Percentiles rank a stretch among this genome's conserved stretches.
Evolutionary conservation across 1,140 invertebrate genomes (phyloP).

Genomic region (Condylostylus longicornis): DNA sequence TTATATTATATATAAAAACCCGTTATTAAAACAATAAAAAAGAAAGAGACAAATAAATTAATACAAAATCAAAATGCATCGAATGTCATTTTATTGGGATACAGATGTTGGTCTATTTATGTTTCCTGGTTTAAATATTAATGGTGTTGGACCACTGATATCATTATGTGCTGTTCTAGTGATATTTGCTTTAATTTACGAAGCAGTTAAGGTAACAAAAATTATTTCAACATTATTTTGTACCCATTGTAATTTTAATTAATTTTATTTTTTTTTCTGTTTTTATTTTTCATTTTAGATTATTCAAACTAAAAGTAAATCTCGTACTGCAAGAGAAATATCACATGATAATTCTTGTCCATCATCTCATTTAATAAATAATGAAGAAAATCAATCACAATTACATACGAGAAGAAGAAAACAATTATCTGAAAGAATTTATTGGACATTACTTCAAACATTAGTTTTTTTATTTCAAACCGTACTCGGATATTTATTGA

Average conservation of each 20-base stretch:
- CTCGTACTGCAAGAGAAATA: slow-evolving; percentile 1
- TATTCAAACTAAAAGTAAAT: slow-evolving; percentile 1
- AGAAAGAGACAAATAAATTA: no score
- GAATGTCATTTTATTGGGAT: slow-evolving; percentile 24
- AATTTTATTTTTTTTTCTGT: not conserved
- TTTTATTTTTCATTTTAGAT: slow-evolving; percentile 15
- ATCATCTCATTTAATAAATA: not conserved
- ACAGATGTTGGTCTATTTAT: slow-evolving; percentile 19
- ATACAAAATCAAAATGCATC: no score
- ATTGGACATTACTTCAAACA: slow-evolving; percentile 14
- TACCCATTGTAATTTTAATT: not conserved
- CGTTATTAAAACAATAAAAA: no score
- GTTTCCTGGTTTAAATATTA: slow-evolving; percentile 21
- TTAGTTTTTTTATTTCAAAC: slow-evolving; percentile 22
- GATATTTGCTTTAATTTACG: slow-evolving; percentile 23
- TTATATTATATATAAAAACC: no score
- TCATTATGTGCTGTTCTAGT: slow-evolving; percentile 18
- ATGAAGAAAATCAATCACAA: not conserved
- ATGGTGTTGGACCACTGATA: slow-evolving; percentile 13
- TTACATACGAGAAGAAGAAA: no score
- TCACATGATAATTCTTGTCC: no score
- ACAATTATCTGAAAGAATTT: slow-evolving; percentile 1
- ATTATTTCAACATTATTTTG: slow-evolving; percentile 13
- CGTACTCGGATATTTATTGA: slow-evolving; percentile 52
- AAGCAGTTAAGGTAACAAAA: slow-evolving; percentile 26